Percentiles rank a stretch among this genome's conserved stretches.
Evolutionary conservation across 2,797 vertebrate genomes (phyloP).

Genomic region (Allobates femoralis): DNA sequence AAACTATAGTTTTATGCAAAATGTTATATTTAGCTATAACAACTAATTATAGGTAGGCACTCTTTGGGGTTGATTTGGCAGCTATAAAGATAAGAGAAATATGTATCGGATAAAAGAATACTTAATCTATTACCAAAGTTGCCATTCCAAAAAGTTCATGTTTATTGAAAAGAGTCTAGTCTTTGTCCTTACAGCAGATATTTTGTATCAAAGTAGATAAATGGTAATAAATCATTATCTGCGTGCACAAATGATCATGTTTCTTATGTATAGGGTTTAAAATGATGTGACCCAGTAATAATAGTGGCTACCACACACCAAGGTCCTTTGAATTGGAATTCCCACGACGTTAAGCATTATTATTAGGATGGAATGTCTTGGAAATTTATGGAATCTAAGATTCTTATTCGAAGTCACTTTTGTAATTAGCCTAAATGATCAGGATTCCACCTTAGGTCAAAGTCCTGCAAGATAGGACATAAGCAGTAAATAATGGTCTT

Average conservation of each 20-base stretch:
- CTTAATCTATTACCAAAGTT: not conserved
- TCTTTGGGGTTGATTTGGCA: not conserved
- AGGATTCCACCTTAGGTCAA: constrained; percentile 14
- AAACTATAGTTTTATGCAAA: not conserved
- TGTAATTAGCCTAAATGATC: constrained; percentile 18
- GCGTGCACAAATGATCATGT: constrained; percentile 29
- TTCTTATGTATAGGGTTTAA: constrained; percentile 23
- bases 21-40: not conserved
- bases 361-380: constrained; percentile 50
- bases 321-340: constrained; percentile 38
- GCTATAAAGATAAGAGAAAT: not conserved
- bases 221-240: constrained; percentile 39
- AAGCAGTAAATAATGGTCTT: not conserved
- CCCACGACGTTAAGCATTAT: constrained; percentile 12
- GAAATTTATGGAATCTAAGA: constrained; percentile 29
- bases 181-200: not conserved
- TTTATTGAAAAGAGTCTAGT: not conserved
- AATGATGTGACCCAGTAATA: constrained; percentile 56
- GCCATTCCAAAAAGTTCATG: not conserved
- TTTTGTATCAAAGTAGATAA: constrained; percentile 21
- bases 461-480: not conserved
- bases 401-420: constrained; percentile 15
- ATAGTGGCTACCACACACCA: constrained; percentile 42
- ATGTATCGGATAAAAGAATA: not conserved
- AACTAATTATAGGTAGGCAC: not conserved